Percentiles rank a stretch among this genome's conserved stretches.
Evolutionary conservation across 2,797 vertebrate genomes (phyloP).

Genomic region (Crypturellus tataupa): DNA sequence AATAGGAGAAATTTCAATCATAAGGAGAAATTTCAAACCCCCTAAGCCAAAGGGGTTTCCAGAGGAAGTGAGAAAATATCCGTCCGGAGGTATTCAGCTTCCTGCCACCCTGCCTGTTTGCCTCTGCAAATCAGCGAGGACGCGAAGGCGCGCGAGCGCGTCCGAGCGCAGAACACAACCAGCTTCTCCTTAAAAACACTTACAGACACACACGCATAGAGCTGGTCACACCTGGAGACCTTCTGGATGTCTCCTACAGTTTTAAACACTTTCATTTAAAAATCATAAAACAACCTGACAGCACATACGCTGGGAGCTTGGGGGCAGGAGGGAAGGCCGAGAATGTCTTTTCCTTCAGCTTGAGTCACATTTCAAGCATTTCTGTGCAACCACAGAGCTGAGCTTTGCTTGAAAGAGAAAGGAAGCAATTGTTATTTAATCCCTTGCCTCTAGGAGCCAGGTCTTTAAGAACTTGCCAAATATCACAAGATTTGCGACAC

Average conservation of each 20-base stretch:
- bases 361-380: conserved; percentile 42
- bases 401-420: conserved; percentile 59
- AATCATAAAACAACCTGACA: neutral
- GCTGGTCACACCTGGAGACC: neutral
- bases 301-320: neutral
- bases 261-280: conserved; percentile 40
- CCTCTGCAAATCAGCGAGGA: neutral
- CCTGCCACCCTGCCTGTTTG: neutral
- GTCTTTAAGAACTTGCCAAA: conserved; percentile 49
- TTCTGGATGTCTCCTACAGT: neutral
- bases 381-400: conserved; percentile 43
- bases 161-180: neutral
- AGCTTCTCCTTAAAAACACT: conserved; percentile 8
- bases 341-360: neutral
- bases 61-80: neutral
- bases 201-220: conserved; percentile 18
- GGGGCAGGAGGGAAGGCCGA: neutral
- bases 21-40: too few relatives aligned
- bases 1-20: neutral
- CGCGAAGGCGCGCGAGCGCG: neutral
- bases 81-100: neutral
- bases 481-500: conserved; percentile 50
- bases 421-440: conserved; percentile 58
- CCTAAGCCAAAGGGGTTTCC: neutral
- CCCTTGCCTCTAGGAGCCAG: conserved; percentile 12